phyloP scores from a whole-genome alignment of 2,113 vertebrate species.

The Zosterops japonicus region DNA sequence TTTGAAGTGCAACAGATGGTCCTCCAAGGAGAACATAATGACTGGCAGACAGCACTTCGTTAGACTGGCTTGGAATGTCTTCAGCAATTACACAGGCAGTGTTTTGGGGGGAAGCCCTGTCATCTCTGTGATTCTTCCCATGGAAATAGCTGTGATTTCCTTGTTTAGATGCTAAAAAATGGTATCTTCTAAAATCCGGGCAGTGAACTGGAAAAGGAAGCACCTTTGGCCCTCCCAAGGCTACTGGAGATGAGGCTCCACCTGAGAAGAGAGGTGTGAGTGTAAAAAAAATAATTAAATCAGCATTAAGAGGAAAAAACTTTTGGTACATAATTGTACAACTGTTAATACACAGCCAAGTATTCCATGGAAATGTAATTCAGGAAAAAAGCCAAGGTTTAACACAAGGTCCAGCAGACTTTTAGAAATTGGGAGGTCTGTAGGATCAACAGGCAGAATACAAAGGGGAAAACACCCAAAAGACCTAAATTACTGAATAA shows the following conservation, averaged over 20 bases:
- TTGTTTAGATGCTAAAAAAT: neutral
- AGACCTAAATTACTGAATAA: neutral
- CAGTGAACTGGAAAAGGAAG: neutral
- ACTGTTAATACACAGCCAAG: neutral
- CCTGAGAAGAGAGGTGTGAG: neutral
- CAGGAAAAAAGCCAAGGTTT: neutral
- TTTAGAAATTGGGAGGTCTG: neutral
- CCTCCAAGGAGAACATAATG: conserved; percentile 55
- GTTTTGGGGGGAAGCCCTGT: conserved; percentile 11
- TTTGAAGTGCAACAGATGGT: conserved; percentile 68
- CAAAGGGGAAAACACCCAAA: neutral
- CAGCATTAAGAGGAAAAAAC: neutral
- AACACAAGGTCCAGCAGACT: neutral
- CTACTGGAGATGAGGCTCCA: neutral
- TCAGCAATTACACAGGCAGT: conserved; percentile 46
- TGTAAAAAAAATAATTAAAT: neutral
- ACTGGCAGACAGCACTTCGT: conserved; percentile 60
- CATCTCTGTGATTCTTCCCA: neutral
- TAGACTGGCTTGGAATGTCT: conserved; percentile 49
- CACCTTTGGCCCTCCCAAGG: neutral
- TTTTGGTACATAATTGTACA: neutral
- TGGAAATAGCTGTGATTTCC: neutral
- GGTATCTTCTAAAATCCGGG: neutral
- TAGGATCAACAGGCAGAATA: neutral
- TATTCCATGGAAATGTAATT: neutral